Evolutionary conservation across 2,113 vertebrate genomes (phyloP), one percentile per base, ranked within the genome.

Genomic region (Trogon surrucura): DNA sequence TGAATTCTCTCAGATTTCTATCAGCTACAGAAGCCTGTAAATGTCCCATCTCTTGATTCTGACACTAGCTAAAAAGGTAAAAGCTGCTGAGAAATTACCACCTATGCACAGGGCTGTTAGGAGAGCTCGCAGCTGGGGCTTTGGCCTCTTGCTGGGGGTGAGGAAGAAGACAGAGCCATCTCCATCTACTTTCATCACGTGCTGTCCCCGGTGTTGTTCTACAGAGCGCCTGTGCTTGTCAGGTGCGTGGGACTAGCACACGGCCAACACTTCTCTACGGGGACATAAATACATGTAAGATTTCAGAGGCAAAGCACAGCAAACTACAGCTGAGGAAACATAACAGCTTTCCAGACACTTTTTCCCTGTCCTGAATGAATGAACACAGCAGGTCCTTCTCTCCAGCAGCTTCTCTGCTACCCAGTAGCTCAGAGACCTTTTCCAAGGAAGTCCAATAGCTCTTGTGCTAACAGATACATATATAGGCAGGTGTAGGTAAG

Each of bases 391-490:
- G 21, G 25, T 53, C 32, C 21, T 38, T 74, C 45, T 30, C 50
- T 48, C 30, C 60, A 80, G 74, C 44, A 82, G 47, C 62, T 57
- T 23, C 27, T 64, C 50, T 41, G 11, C 53, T 80, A 41, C 2
- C 36, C 26, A 16, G 22, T 21, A 38, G 12, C 32, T 14, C 74
- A 26, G 47, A 79, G 48, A 72, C 32, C 34, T 87, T 57, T 13
- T 2, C 51, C 50, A 47, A 57, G 38, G 18, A 72, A 22, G 3
- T 10, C 48, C 4, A 0, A 0, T 0, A 18, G 53, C 54, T 60
- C 72, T 11, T 1, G 2, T 11, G 9, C 47, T 20, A 20, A n/a
- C 8, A 36, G 38, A n/a, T 4, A 23, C 10, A 9, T 14, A 19
- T 3, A 6, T 7, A 38, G 21, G 30, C 30, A 41, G 44, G 48